Percentiles rank a stretch among this genome's conserved stretches.
Evolutionary conservation across 2,797 vertebrate genomes (phyloP).

Genomic region (Odontamblyopus rebecca): DNA sequence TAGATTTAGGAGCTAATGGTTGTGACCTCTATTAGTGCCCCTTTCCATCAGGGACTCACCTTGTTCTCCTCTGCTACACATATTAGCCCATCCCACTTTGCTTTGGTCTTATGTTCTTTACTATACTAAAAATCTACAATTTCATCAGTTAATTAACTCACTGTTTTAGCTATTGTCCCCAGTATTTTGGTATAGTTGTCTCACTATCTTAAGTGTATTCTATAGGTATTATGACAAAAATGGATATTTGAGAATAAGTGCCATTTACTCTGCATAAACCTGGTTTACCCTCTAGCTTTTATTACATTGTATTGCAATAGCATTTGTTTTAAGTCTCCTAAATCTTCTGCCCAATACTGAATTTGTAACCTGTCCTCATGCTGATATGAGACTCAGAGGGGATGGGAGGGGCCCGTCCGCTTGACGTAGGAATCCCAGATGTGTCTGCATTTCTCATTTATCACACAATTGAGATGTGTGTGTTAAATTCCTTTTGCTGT

Average conservation of each 20-base stretch:
- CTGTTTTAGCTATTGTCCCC: not conserved
- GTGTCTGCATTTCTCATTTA: slow-evolving; percentile 9
- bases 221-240: not conserved
- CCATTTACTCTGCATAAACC: too few relatives aligned
- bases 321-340: not conserved
- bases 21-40: slow-evolving; percentile 77
- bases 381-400: slow-evolving; percentile 26
- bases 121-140: not conserved
- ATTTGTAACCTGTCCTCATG: slow-evolving; percentile 26
- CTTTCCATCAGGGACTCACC: slow-evolving; percentile 44
- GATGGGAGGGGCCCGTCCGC: slow-evolving; percentile 9
- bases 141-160: not conserved
- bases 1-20: slow-evolving; percentile 68
- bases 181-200: not conserved
- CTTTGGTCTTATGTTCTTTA: not conserved
- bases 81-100: not conserved
- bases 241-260: not conserved
- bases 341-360: not conserved
- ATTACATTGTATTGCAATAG: not conserved
- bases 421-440: slow-evolving; percentile 26
- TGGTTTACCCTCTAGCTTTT: not conserved
- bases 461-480: slow-evolving; percentile 17
- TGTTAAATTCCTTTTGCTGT: slow-evolving; percentile 28
- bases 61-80: slow-evolving; percentile 25
- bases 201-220: too few relatives aligned